phyloP scores from a whole-genome alignment of 2,797 vertebrate genomes.

The Argyrosomus regius region DNA sequence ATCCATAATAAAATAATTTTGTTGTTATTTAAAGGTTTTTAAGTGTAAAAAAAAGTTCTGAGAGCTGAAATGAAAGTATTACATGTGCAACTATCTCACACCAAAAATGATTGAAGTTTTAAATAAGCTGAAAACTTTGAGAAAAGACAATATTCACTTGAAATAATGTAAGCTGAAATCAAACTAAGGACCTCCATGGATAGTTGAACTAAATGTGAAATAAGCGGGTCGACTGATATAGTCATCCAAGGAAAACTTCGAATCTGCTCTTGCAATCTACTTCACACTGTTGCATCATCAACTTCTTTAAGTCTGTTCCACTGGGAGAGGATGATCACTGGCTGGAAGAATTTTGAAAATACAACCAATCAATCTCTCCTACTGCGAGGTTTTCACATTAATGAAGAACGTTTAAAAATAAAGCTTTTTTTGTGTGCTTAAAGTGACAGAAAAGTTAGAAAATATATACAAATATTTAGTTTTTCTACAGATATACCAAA shows the following conservation, averaged over 20 bases:
- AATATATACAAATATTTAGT: background rate
- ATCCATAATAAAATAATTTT: background rate
- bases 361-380: conserved; percentile 7
- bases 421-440: background rate
- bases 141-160: background rate
- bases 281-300: conserved; percentile 52
- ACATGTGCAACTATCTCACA: background rate
- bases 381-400: background rate
- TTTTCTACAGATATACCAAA: background rate
- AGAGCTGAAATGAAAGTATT: background rate
- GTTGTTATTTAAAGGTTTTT: conserved; percentile 1
- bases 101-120: background rate
- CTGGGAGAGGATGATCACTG: conserved; percentile 17
- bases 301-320: conserved; percentile 15
- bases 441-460: background rate
- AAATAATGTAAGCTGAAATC: background rate
- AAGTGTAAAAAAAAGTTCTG: background rate
- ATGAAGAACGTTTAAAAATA: background rate
- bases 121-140: background rate
- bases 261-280: conserved; percentile 26
- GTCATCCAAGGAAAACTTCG: background rate
- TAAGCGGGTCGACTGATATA: background rate
- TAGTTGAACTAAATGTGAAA: conserved; percentile 1
- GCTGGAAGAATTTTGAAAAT: conserved; percentile 10
- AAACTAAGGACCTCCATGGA: background rate